Evolutionary conservation across 2,113 vertebrate genomes (phyloP), one percentile per base, ranked within the genome.

Genomic region (Neopipo cinnamomea): DNA sequence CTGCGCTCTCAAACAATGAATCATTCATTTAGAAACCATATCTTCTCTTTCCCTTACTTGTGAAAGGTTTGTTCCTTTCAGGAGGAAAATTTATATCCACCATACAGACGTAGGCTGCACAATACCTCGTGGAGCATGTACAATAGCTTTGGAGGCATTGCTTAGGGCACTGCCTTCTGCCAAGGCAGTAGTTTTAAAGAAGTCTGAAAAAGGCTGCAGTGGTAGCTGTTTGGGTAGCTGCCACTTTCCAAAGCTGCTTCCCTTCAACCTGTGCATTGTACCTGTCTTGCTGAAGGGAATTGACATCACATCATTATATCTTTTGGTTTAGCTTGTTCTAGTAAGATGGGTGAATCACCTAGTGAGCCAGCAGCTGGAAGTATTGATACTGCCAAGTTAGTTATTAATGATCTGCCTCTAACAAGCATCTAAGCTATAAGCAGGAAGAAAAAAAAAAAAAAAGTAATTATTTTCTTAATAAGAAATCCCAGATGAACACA

Each of bases 21-120:
- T 86, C 94, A 79, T 97, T 96, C 81, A 89, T 96, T 93, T 76
- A 70, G 86, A 94, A 94, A 89, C 68, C 78, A 86, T 80, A 86
- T 95, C 77, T 92, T 61, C 88, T 73, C 76, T 91, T 77, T 50
- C 49, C 31, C 15, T 80, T 78, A 55, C 61, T 91, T 93, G 59
- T 81, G 75, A 88, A 88, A 92, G 65, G 93, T 88, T 84, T 92
- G 59, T 86, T 87, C 52, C 70, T 88, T 95, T 94, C 79, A 88
- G 83, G 39, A 88, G 37, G 68, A 93, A 86, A 93, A 92, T 96
- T 65, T 95, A 93, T 84, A 75, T 77, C 95, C 61, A n/a, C 59
- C 33, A 1, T 88, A 47, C 50, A 65, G 77, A 68, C 11, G 1
- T 39, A 46, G 52, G 72, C 73, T 84, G 73, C 73, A 74, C 67